These are phyloP conservation scores for Hydrocynus forskahlii DNA, from an alignment of 2,797 vertebrate species.

Conservation along the genomic window DNA sequence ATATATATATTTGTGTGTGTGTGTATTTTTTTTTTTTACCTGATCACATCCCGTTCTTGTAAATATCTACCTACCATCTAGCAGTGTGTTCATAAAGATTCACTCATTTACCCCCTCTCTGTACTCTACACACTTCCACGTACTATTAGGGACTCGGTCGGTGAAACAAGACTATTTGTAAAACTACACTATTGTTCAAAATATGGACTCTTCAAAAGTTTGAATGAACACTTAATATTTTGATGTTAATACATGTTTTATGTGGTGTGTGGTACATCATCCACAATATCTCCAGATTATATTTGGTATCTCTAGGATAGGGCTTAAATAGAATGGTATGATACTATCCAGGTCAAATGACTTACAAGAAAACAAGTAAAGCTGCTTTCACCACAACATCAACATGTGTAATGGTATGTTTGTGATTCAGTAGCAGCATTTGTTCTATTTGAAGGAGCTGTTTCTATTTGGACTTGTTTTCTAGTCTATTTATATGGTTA, in stretches of 20 bases:
- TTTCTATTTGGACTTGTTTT: conserved; percentile 16
- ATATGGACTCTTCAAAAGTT: too few relatives aligned
- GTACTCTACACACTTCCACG: background rate
- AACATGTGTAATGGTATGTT: conserved; percentile 1
- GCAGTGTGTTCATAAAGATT: background rate
- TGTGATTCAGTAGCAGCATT: background rate
- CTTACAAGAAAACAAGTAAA: background rate
- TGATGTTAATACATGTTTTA: too few relatives aligned
- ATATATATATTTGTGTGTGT: too few relatives aligned
- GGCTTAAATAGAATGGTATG: background rate
- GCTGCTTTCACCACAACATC: background rate
- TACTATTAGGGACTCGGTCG: background rate
- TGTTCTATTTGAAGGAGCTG: background rate
- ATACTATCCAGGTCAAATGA: background rate
- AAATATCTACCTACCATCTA: background rate
- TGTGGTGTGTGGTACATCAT: too few relatives aligned
- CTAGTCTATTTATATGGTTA: background rate
- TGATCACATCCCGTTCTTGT: background rate
- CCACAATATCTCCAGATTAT: background rate
- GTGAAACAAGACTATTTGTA: background rate
- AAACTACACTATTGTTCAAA: too few relatives aligned
- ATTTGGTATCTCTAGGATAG: too few relatives aligned
- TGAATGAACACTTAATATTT: too few relatives aligned
- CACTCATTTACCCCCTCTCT: background rate
- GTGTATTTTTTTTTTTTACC: background rate